A percentile compares a stretch with the other conserved stretches of the same genome.
phyloP scores from a whole-genome alignment of 2,888 invertebrate species.

The Stenodera caucasica region DNA sequence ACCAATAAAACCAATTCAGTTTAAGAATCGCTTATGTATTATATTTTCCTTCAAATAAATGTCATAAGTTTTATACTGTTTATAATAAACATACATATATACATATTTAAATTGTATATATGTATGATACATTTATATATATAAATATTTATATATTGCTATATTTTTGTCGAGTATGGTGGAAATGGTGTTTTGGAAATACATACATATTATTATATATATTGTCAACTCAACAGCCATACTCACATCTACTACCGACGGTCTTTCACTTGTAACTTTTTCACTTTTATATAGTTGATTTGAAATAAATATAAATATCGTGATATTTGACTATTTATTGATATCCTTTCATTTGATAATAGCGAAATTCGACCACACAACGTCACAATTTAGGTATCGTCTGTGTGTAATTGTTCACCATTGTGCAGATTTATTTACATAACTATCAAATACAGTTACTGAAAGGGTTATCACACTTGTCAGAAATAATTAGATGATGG shows the following conservation, averaged over 20 bases:
- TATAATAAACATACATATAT: conserved; percentile 1
- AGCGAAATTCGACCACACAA: neutral
- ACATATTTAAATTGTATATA: no score
- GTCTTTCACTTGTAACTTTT: conserved; percentile 57
- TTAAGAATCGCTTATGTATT: conserved; percentile 51
- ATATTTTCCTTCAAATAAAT: conserved; percentile 46
- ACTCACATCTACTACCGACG: conserved; percentile 54
- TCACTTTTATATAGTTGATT: conserved; percentile 57
- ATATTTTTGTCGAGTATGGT: conserved; percentile 55
- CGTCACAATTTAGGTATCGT: conserved; percentile 7
- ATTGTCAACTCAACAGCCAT: conserved; percentile 44
- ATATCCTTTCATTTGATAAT: no score
- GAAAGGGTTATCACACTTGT: conserved; percentile 54
- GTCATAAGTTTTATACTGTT: conserved; percentile 48
- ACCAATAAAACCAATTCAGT: conserved; percentile 49
- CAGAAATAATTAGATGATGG: conserved; percentile 56
- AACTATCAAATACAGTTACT: conserved; percentile 53
- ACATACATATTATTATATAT: conserved; percentile 36
- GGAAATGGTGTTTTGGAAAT: conserved; percentile 23
- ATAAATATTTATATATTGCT: conserved; percentile 52
- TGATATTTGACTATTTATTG: conserved; percentile 2
- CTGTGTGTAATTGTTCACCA: conserved; percentile 21
- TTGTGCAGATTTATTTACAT: conserved; percentile 33
- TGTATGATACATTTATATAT: conserved; percentile 55
- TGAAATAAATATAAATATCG: conserved; percentile 55